A percentile compares a stretch with the other conserved stretches of the same genome.
Conservation (phyloP, 2,888 invertebrate genomes). For the Torymus aiolomorphi region DNA sequence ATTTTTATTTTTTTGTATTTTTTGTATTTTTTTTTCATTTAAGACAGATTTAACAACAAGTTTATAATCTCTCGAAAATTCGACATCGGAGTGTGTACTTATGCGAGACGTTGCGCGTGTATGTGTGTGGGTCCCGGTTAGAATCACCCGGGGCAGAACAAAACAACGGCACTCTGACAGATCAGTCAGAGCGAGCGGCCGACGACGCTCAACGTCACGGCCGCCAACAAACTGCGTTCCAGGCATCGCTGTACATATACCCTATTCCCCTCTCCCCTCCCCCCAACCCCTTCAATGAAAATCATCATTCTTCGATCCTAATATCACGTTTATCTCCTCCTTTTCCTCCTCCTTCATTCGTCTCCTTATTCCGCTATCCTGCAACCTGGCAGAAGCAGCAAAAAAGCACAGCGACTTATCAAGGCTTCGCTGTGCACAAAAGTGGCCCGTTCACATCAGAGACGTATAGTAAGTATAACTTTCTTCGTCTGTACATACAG, state of each 20-base stretch:
- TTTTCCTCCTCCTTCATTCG: background rate
- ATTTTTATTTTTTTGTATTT: no score
- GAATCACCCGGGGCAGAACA: conserved; percentile 20
- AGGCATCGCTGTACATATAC: conserved; percentile 41
- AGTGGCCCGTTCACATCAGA: background rate
- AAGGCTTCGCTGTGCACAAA: conserved; percentile 55
- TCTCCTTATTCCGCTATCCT: conserved; percentile 18
- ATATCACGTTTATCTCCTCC: conserved; percentile 9
- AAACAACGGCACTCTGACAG: conserved; percentile 51
- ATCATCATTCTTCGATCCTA: background rate
- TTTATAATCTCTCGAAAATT: conserved; percentile 44
- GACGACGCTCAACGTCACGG: conserved; percentile 67
- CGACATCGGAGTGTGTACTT: conserved; percentile 3
- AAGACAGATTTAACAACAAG: conserved; percentile 54
- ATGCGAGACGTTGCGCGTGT: no score
- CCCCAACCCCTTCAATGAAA: background rate
- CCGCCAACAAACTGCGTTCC: conserved; percentile 70
- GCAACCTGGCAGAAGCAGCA: conserved; percentile 53
- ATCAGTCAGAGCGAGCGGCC: conserved; percentile 63
- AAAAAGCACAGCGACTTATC: conserved; percentile 54
- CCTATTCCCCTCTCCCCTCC: no score
- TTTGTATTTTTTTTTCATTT: background rate
- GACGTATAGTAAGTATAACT: no score
- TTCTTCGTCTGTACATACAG: conserved; percentile 39
- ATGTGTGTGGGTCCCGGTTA: background rate